phyloP scores from a whole-genome alignment of 2,888 invertebrate genomes.

The Chaetogeoica ovagalla region DNA sequence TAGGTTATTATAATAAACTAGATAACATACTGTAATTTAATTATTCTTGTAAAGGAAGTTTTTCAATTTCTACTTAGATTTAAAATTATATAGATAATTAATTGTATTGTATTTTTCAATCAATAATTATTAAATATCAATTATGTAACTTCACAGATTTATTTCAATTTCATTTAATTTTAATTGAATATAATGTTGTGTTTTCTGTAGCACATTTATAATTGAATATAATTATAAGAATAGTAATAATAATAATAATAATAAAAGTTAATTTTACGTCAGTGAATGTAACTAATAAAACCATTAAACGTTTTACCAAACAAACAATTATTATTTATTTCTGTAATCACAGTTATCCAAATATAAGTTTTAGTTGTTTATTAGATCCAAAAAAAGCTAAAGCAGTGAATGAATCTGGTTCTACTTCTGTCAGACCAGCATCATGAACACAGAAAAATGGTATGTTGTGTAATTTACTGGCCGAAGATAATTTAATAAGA shows the following conservation, averaged over 20 bases:
- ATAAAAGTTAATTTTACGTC: conserved; percentile 17
- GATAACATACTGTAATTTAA: neutral
- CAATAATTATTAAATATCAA: neutral
- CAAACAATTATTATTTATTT: conserved; percentile 20
- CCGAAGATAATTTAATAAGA: neutral
- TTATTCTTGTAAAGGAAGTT: conserved; percentile 9
- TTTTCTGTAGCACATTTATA: conserved; percentile 35
- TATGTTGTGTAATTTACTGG: conserved; percentile 1
- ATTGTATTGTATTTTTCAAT: conserved; percentile 20
- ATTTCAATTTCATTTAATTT: conserved; percentile 21
- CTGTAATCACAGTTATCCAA: conserved; percentile 31
- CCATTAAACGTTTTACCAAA: conserved; percentile 35
- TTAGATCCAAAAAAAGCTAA: conserved; percentile 36
- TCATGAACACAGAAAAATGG: conserved; percentile 37
- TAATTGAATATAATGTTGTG: conserved; percentile 23
- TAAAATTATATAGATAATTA: conserved; percentile 28
- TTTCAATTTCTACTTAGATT: conserved; percentile 26
- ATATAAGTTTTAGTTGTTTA: conserved; percentile 26
- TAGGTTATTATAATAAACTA: conserved; percentile 24
- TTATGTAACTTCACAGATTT: conserved; percentile 2
- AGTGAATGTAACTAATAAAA: conserved; percentile 21
- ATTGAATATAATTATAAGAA: too few relatives aligned
- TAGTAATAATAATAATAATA: conserved; percentile 1
- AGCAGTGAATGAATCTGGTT: conserved; percentile 28
- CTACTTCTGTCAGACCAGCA: conserved; percentile 30